Evolutionary conservation across 2,113 vertebrate genomes (phyloP).

Genomic region (Cygnus atratus): DNA sequence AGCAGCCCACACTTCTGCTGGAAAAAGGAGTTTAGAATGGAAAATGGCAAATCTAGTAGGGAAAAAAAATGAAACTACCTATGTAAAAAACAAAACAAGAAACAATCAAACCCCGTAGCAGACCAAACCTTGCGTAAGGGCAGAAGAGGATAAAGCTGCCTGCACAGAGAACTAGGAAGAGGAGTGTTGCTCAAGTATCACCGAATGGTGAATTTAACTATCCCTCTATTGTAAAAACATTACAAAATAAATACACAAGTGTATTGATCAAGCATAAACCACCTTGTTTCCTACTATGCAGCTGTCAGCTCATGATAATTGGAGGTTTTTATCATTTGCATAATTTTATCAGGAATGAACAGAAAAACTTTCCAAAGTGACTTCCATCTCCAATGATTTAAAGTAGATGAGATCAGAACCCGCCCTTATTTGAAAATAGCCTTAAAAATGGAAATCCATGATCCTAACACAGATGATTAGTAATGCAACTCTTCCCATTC

Average conservation of each 20-base stretch:
- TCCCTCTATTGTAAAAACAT: neutral
- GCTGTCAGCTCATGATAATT: neutral
- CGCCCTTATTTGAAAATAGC: neutral
- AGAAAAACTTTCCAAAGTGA: neutral
- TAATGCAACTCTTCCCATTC: neutral
- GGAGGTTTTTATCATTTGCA: neutral
- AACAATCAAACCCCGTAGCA: neutral
- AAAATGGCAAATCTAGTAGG: neutral
- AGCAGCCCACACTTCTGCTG: neutral
- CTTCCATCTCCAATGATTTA: neutral
- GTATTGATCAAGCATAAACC: neutral
- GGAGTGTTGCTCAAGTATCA: neutral
- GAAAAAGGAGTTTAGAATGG: neutral
- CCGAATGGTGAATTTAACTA: neutral
- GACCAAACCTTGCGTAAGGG: neutral
- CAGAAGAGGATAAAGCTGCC: neutral
- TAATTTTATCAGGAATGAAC: neutral
- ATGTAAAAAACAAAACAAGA: neutral
- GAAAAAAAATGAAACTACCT: neutral
- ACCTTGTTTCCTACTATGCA: neutral
- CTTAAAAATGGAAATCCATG: neutral
- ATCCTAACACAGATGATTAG: neutral
- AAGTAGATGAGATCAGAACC: neutral
- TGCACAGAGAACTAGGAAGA: neutral
- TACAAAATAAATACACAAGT: neutral